Evolutionary conservation across 2,888 invertebrate genomes (phyloP), one percentile per base, ranked within the genome.

Genomic region (Ecdyonurus torrentis): DNA sequence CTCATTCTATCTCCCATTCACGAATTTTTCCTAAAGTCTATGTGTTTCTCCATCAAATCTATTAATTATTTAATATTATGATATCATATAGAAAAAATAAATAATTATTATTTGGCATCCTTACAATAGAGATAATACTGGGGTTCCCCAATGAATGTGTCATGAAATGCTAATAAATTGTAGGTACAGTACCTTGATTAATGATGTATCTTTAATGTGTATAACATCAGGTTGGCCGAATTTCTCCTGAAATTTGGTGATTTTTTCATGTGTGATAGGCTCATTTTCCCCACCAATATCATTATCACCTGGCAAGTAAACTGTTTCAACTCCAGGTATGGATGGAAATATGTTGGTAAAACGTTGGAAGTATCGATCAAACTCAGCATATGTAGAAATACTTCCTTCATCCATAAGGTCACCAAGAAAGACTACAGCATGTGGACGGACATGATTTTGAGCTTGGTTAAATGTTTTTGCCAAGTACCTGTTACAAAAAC

Each of bases 361-460:
- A 72, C 96, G 81, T 65, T 81, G 76, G 25, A 86, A 82, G 75
- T 94, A 95, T 64, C 77, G 75, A 67, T 83, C 76, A 74, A 86
- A 96, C 70, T 91, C 85, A 61, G 80, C 77, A 64, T 79, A 76
- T 1, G 81, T 81, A 1, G 93, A 85, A 64, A 84, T 81, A 64
- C 90, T 91, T 0, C 96, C 97, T 77, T 98, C 98, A 72, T 98
- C 96, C 78, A 94, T 87, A 61, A 97, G 78, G 75, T 98, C 98
- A 1, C 98, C 98, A 63, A 98, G 78, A 75, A 92, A 97, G 58
- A 92, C 81, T 60, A 97, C 79, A 18, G 91, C 80, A 75, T 96
- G 84, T 7, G 97, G 96, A 67, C 86, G 77, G 58, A 86, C 81
- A 72, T 87, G 82, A 52, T 79, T 75, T 52, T 85, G 73, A 1